phyloP scores from a whole-genome alignment of 2,113 vertebrate genomes.

The Callipepla californica region DNA sequence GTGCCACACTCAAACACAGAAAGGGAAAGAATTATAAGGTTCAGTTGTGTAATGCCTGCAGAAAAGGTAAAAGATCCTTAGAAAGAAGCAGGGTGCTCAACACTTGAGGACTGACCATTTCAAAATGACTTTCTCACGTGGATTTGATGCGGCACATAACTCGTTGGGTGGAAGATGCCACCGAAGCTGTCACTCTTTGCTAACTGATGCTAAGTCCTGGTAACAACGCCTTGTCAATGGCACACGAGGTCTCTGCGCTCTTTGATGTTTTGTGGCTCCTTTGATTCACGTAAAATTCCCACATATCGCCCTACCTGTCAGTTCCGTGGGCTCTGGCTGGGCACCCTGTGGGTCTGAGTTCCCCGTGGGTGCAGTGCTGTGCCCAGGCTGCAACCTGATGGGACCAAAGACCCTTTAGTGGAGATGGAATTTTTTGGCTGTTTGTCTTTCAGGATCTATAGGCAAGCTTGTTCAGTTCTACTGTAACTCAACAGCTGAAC shows the following conservation, averaged over 20 bases:
- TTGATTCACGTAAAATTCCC: background rate
- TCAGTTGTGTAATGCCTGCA: background rate
- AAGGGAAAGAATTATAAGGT: background rate
- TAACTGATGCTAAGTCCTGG: background rate
- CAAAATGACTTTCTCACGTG: background rate
- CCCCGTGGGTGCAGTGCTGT: background rate
- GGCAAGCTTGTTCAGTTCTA: background rate
- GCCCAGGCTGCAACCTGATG: background rate
- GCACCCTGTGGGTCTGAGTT: background rate
- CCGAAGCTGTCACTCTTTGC: background rate
- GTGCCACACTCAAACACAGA: background rate
- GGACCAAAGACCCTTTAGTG: background rate
- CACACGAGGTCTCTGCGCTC: accelerated
- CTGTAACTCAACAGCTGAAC: background rate
- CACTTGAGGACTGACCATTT: background rate
- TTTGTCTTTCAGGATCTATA: background rate
- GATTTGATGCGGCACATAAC: background rate
- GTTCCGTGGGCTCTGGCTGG: background rate
- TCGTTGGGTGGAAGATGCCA: background rate
- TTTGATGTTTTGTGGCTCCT: background rate
- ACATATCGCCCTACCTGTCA: background rate
- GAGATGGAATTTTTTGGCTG: background rate
- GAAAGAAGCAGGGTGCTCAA: background rate
- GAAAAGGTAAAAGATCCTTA: background rate
- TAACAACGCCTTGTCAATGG: background rate